Evolutionary conservation across 2,113 vertebrate genomes (phyloP).

Genomic region (Rousettus leschenaultii): DNA sequence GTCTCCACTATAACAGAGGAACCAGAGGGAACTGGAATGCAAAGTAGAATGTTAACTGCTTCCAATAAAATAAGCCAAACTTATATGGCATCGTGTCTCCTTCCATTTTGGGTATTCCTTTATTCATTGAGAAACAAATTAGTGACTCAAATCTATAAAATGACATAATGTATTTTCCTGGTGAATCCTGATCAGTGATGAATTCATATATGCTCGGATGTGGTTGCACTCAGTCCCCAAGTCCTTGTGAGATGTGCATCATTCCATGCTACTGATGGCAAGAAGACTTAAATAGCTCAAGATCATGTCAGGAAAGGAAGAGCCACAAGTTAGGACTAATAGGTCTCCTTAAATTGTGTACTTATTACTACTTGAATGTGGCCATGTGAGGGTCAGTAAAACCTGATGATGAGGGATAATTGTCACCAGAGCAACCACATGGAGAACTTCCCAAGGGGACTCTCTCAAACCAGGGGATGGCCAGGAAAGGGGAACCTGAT

Average conservation of each 20-base stretch:
- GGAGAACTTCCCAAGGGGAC: not conserved
- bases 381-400: not conserved
- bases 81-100: too few species aligned
- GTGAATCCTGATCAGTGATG: not conserved
- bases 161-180: not conserved
- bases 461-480: not conserved
- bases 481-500: not conserved
- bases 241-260: not conserved
- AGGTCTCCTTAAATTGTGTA: not conserved
- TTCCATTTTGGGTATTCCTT: not conserved
- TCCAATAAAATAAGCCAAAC: not conserved
- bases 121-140: not conserved
- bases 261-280: not conserved
- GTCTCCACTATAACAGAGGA: not conserved
- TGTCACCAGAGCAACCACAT: too few species aligned
- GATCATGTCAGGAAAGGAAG: not conserved
- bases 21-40: not conserved
- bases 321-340: not conserved
- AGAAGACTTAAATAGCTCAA: not conserved
- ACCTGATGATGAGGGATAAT: not conserved
- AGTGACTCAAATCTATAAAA: not conserved
- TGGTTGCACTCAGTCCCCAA: not conserved
- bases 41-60: not conserved
- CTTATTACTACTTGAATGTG: not conserved
- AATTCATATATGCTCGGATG: not conserved